Conservation (phyloP, 2,888 invertebrate genomes). For the Myathropa florea region DNA sequence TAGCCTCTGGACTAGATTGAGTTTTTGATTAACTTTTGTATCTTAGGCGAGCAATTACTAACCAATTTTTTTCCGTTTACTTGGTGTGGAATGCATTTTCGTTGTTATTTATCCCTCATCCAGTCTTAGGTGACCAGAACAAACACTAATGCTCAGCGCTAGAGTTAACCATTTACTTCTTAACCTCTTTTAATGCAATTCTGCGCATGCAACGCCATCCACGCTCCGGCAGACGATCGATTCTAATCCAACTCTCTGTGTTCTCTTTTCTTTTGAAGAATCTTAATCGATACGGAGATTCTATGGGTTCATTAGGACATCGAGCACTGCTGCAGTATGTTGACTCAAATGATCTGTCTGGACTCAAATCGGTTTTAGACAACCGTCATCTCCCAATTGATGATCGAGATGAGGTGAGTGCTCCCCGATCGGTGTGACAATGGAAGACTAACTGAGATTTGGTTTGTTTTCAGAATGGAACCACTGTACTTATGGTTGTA, state of each 20-base stretch:
- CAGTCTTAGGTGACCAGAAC: not conserved
- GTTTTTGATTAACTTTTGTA: not conserved
- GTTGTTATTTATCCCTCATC: not conserved
- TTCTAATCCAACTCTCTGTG: slow-evolving; percentile 8
- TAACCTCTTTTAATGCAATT: not conserved
- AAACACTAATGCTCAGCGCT: slow-evolving; percentile 37
- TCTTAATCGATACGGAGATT: slow-evolving; percentile 91
- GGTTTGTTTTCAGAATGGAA: slow-evolving; percentile 88
- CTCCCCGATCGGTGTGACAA: not conserved
- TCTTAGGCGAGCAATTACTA: not conserved
- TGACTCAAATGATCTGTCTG: slow-evolving; percentile 89
- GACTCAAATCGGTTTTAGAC: slow-evolving; percentile 90
- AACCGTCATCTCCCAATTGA: slow-evolving; percentile 91
- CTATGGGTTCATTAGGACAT: slow-evolving; percentile 95
- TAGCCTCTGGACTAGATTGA: not conserved
- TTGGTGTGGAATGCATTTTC: slow-evolving; percentile 27
- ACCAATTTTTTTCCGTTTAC: not conserved
- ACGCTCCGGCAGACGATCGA: not conserved
- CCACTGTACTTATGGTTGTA: slow-evolving; percentile 96
- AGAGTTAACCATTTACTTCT: slow-evolving; percentile 15
- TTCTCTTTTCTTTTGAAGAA: slow-evolving; percentile 82
- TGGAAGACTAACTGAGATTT: slow-evolving; percentile 15
- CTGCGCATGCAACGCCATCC: not conserved
- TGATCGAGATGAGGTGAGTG: slow-evolving; percentile 91
- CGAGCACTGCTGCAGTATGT: slow-evolving; percentile 90